Base-by-base conservation (phyloP, 2,113 vertebrate genomes). In the Elaphurus davidianus region DNA sequence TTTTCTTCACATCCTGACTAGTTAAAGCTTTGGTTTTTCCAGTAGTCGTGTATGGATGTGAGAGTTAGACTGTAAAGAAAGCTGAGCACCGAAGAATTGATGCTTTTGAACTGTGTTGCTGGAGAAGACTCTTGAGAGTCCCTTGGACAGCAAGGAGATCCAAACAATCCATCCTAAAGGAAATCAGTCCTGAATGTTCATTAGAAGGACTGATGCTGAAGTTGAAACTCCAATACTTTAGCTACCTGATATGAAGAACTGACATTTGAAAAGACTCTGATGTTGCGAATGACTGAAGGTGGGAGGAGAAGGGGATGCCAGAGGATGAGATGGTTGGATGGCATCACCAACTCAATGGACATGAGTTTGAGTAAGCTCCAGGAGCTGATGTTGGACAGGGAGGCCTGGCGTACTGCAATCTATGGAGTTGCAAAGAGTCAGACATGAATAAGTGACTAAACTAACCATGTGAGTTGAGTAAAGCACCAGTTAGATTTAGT, bases 1-100 rank as follows among this genome's bases (percentile, higher is more conserved):
- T 57, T 78, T 89, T 60, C 55, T 78, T 57, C 27, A 67, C 59
- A 50, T 79, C 40, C 67, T 92, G 60, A 40, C n/a, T 71, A 71
- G 67, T 71, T 23, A 71, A 71, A 40, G 67, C 19, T 40, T 23
- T 40, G n/a, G n/a, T 71, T 71, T 71, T 40, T 6, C 67, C 67
- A 71, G 10, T 71, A 71, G n/a, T 40, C n/a, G 40, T 40, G 19
- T 23, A 71, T 12, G n/a, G 67, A 71, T 71, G n/a, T 71, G 10
- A 71, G 19, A 40, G n/a, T 71, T 71, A 40, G 67, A 71, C 10
- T 3, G 36, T 71, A 40, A 71, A 71, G n/a, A 71, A 71, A 40
- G n/a, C 67, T 71, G 67, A 71, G n/a, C 1, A 0, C 67, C 0
- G 0, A 40, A 71, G 19, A 71, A 40, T 23, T 71, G 67, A 40